Evolutionary conservation across 2,113 vertebrate genomes (phyloP), one percentile per base, ranked within the genome.

Genomic region (Podiceps cristatus): DNA sequence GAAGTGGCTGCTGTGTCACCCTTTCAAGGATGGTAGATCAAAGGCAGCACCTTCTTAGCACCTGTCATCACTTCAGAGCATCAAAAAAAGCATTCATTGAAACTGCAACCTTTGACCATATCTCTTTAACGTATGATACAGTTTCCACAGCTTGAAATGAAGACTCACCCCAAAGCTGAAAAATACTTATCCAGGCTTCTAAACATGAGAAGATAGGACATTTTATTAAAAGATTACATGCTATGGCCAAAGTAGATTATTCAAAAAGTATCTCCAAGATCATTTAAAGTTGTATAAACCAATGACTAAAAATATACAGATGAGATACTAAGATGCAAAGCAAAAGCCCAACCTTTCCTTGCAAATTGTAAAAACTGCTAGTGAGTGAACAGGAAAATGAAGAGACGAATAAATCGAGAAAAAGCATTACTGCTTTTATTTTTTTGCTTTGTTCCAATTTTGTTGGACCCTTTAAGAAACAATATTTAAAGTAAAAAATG

Each of bases 91-190:
- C n/a, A 23, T 27, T 67, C 3, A 53, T 35, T 64, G 44, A 60
- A 75, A 67, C 2, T 2, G 4, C 14, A 40, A 10, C 4, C 3
- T 71, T 71, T 78, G 56, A 29, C 33, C 1, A 0, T 37, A 4
- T 29, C 24, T 86, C n/a, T 78, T 74, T 47, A 12, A 72, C 20
- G 12, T 73, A 44, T 5, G 1, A 14, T 40, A 35, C 7, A 4
- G 2, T 45, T 86, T 73, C 50, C 16, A 40, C 12, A 78, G 15
- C 42, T 74, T 81, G 56, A 83, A 80, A 67, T 22, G 28, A 81
- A 84, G 31, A n/a, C 44, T 49, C 11, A 13, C 33, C 28, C 79
- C 25, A 58, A 82, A 92, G 44, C 3, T 56, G 62, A 72, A 85
- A 92, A 71, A 78, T 42, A 44, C 3, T 52, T 68, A 29, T 18